Conservation (phyloP, 2,888 invertebrate species). For the Watsonalla binaria region DNA sequence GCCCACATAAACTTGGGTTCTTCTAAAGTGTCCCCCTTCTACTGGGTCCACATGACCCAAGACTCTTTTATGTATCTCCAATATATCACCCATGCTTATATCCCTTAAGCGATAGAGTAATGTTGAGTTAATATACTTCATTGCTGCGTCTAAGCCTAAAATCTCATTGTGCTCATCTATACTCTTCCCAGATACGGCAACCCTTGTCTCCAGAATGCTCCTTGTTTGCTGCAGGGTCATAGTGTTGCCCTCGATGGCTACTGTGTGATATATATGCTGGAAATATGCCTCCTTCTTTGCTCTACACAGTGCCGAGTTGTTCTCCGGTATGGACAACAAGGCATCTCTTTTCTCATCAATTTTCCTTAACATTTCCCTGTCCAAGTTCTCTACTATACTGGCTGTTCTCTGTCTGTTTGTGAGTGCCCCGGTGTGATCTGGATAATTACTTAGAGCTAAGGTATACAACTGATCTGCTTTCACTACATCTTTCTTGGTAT, state of each 20-base stretch:
- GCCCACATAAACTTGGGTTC: conserved; percentile 95
- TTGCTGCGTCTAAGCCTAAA: conserved; percentile 94
- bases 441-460: conserved; percentile 89
- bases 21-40: conserved; percentile 92
- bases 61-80: conserved; percentile 95
- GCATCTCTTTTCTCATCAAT: conserved; percentile 92
- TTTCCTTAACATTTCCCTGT: conserved; percentile 85
- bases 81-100: conserved; percentile 90
- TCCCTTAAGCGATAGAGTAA: conserved; percentile 87
- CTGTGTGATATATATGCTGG: conserved; percentile 97
- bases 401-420: conserved; percentile 91
- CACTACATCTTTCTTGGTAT: conserved; percentile 89
- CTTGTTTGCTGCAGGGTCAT: conserved; percentile 95
- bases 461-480: conserved; percentile 94
- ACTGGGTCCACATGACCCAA: conserved; percentile 96
- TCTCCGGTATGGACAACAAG: conserved; percentile 88
- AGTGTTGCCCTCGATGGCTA: conserved; percentile 98
- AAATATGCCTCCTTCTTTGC: conserved; percentile 97
- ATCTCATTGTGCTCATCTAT: conserved; percentile 98
- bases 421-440: conserved; percentile 88
- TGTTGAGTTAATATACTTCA: conserved; percentile 94
- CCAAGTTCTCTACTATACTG: conserved; percentile 92
- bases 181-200: conserved; percentile 90
- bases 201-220: conserved; percentile 91
- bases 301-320: conserved; percentile 87